phyloP scores from a whole-genome alignment of 2,113 vertebrate genomes.

The Dipodomys spectabilis region DNA sequence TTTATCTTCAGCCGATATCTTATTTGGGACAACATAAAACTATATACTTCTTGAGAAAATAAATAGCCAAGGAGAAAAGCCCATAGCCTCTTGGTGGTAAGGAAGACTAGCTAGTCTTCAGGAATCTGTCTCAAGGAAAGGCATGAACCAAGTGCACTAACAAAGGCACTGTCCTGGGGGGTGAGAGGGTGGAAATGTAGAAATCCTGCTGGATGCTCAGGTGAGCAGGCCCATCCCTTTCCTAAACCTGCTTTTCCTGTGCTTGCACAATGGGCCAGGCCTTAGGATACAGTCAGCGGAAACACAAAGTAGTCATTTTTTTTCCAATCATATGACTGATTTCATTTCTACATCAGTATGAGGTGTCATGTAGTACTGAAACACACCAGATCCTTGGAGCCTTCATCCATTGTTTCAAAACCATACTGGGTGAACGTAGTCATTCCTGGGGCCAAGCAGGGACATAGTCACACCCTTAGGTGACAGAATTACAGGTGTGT shows the following conservation, averaged over 20 bases:
- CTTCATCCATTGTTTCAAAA: not conserved
- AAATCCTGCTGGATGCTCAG: not conserved
- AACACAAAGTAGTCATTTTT: not conserved
- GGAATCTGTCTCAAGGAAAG: not conserved
- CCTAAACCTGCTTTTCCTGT: not conserved
- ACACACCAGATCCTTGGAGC: not conserved
- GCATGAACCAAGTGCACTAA: not conserved
- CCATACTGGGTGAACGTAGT: not conserved
- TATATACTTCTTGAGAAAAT: not conserved
- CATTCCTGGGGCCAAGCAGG: not conserved
- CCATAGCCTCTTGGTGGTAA: not conserved
- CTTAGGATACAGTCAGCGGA: not conserved
- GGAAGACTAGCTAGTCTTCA: not conserved
- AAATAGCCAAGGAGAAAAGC: not conserved
- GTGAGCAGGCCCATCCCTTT: not conserved
- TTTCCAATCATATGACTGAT: not conserved
- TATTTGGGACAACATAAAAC: slow-evolving; percentile 11
- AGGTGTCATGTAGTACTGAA: not conserved
- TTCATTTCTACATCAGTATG: slow-evolving; percentile 19
- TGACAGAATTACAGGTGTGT: not conserved
- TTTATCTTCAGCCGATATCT: slow-evolving; percentile 22
- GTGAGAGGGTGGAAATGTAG: rapidly evolving
- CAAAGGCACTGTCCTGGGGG: not conserved
- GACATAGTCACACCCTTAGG: rapidly evolving
- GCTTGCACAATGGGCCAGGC: not conserved